Evolutionary conservation across 2,888 invertebrate species (phyloP), one percentile per base, ranked within the genome.

Genomic region (Gortyna flavago): DNA sequence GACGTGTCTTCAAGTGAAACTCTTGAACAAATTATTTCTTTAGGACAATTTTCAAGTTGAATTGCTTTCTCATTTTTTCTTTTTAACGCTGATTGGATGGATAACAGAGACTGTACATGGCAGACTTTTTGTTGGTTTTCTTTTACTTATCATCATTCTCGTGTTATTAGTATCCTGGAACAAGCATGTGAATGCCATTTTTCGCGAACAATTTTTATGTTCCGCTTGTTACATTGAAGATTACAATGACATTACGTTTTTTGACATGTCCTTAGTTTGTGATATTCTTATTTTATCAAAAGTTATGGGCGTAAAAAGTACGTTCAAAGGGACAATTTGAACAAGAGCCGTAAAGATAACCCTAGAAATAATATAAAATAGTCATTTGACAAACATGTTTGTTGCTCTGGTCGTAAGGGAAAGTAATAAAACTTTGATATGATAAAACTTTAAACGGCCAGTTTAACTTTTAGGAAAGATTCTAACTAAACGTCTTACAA

Each of bases 351-450:
- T 68, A 54, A 83, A 74, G 9, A 75, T 44, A 61, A 65, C 16
- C 57, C 57, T 51, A 66, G 48, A 62, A 51, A 72, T 61, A 75
- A 70, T 62, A 69, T 79, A 16, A 69, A 66, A 61, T 59, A 69
- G 66, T 85, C 70, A 54, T 72, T 72, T 59, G 57, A 81, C 73
- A 84, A 86, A 85, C 84, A 86, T 85, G 78, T 84, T 81, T 81
- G 76, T 77, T 67, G 51, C 61, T 76, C 57, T 61, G 48, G 64
- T 29, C 75, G 62, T 68, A 54, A 78, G 67, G 48, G 13, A 72
- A 86, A 86, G 72, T 84, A 69, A 77, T 81, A 86, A 79, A 86
- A 76, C 84, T 76, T 67, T 83, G 64, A 74, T 85, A 79, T 81
- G 77, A 84, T 74, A 72, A 76, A 84, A 86, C 84, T 82, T 82